phyloP scores from a whole-genome alignment of 2,888 invertebrate species.

The Melanostoma scalare region DNA sequence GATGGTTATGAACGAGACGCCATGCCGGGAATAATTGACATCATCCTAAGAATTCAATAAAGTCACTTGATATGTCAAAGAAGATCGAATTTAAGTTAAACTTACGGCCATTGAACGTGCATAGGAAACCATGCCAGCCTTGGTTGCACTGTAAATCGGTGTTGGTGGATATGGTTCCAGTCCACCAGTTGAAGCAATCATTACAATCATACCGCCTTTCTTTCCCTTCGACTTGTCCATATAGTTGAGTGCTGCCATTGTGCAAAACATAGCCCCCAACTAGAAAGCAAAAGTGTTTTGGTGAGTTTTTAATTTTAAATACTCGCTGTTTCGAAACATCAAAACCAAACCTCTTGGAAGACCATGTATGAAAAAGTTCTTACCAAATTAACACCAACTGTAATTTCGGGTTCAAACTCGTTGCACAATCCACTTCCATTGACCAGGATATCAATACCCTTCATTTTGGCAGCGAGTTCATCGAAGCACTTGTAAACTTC shows the following conservation, averaged over 20 bases:
- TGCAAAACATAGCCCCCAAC: slow-evolving; percentile 82
- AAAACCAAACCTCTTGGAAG: not conserved
- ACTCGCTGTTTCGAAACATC: not conserved
- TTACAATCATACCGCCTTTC: slow-evolving; percentile 80
- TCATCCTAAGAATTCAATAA: slow-evolving; percentile 4
- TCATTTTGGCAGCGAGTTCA: slow-evolving; percentile 75
- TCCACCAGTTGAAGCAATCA: slow-evolving; percentile 80
- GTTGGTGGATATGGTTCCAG: slow-evolving; percentile 74
- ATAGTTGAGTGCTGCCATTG: slow-evolving; percentile 79
- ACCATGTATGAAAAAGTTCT: not conserved
- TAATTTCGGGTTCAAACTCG: slow-evolving; percentile 78
- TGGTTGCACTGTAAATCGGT: slow-evolving; percentile 80
- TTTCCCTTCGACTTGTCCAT: slow-evolving; percentile 81
- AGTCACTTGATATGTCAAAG: not conserved
- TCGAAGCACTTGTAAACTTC: slow-evolving; percentile 76
- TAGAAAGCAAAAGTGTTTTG: slow-evolving; percentile 65
- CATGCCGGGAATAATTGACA: slow-evolving; percentile 35
- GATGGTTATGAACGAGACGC: slow-evolving; percentile 76
- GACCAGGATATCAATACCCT: slow-evolving; percentile 55
- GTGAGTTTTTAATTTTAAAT: too few species aligned
- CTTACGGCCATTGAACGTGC: slow-evolving; percentile 79
- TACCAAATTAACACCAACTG: slow-evolving; percentile 80
- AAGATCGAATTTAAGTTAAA: not conserved
- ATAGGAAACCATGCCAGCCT: slow-evolving; percentile 81
- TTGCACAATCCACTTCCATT: slow-evolving; percentile 77